Base-by-base conservation (phyloP, 1,140 invertebrate species). In the Drosophila mojavensis region DNA sequence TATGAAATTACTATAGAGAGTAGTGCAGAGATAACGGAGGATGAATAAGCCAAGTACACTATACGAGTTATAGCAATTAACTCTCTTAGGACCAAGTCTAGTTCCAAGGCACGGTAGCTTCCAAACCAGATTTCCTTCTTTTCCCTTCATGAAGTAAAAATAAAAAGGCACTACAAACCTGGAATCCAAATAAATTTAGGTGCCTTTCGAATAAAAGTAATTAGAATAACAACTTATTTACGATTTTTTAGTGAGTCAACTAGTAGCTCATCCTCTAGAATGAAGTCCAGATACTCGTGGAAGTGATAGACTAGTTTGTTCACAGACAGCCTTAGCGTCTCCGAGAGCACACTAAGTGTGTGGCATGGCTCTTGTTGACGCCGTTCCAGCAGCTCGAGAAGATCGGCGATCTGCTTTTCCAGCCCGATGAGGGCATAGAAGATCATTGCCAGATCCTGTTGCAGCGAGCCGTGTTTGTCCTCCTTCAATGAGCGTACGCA, bases 401-500 rank as follows among this genome's bases (percentile, higher is more conserved):
- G 50, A 0, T 3, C n/a, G 2, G 5, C 2, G 5, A 83, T 26
- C 15, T 58, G 39, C 0, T 3, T 5, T 15, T 80, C 53, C n/a
- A 85, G 10, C 0, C 58, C 55, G 4, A 65, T 0, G 2, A 84
- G 41, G 4, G 24, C 3, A 0, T 10, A 10, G 3, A 68, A 45
- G 26, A 67, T 59, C 0, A 1, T 0, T n/a, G 24, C 15, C 13
- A 83, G 20, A 50, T 83, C 80, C 5, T 0, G 2, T 0, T 59
- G 20, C 0, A 77, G 5, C 0, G 26, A 6, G 0, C 61, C 56
- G 11, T 30, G 39, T 0, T 1, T 26, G 13, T 81, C 75, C 30
- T 78, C 50, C 1, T 45, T 17, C 0, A 65, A 1, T 1, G 78
- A 80, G 33, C 77, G 51, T 6, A 63, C n/a, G 20, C 62, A 85